phyloP scores from a whole-genome alignment of 2,888 invertebrate species.

The Scelioninae gen. 1 region DNA sequence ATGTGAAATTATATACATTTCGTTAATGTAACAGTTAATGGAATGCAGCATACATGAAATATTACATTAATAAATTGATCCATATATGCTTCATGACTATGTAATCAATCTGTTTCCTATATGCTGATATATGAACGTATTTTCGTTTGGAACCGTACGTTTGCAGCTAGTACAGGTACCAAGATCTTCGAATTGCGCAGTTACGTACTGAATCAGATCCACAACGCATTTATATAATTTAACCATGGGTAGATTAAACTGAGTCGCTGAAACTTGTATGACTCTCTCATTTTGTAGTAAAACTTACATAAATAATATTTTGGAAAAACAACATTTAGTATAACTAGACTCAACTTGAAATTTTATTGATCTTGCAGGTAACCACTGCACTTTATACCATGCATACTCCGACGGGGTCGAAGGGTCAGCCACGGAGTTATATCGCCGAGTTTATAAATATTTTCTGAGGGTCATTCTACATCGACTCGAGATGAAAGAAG shows the following conservation, averaged over 20 bases:
- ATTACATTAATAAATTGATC: slow-evolving; percentile 26
- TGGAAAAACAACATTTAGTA: slow-evolving; percentile 43
- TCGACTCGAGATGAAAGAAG: slow-evolving; percentile 55
- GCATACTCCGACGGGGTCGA: slow-evolving; percentile 60
- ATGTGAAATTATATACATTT: neutral
- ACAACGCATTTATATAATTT: slow-evolving; percentile 44
- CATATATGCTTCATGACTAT: slow-evolving; percentile 10
- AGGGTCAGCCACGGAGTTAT: slow-evolving; percentile 64
- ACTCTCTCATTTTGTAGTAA: slow-evolving; percentile 27
- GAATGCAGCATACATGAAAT: slow-evolving; percentile 2
- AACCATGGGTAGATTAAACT: slow-evolving; percentile 30
- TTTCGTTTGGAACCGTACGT: neutral
- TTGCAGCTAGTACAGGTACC: slow-evolving; percentile 22
- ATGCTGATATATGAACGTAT: slow-evolving; percentile 9
- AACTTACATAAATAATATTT: slow-evolving; percentile 33
- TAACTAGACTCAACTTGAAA: slow-evolving; percentile 67
- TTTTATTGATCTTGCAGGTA: slow-evolving; percentile 74
- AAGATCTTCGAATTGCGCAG: slow-evolving; percentile 16
- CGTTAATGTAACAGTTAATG: neutral
- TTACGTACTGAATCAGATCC: neutral
- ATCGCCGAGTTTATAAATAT: slow-evolving; percentile 67
- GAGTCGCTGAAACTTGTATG: slow-evolving; percentile 23
- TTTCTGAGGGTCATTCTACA: slow-evolving; percentile 65
- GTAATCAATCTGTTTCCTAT: slow-evolving; percentile 32
- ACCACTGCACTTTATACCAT: slow-evolving; percentile 66